Base-by-base conservation (phyloP, 92 coral and sea anemone species). In the Paragorgia papillata region DNA sequence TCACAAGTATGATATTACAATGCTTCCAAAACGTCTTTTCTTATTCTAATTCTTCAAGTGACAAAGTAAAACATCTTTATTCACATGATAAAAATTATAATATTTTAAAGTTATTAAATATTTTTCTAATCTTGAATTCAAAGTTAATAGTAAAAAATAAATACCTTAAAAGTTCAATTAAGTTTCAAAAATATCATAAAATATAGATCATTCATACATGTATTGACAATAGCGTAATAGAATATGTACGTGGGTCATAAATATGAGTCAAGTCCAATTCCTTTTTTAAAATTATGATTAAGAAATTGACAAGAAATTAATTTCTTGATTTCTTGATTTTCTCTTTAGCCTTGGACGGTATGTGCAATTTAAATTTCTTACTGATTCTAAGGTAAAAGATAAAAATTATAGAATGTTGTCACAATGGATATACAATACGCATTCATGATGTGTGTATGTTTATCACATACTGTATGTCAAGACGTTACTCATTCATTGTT, bases 301-400 rank as follows among this genome's bases (percentile, higher is more conserved):
- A 64, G 14, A 25, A 64, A 41, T 34, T 68, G 25, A 30, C 18
- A 41, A 39, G 30, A 28, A 66, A 68, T 28, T 68, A 37, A 68
- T 20, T 44, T 68, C 21, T 33, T 68, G 57, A 18, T 68, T 46
- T 68, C 75, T 49, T 50, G 24, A 49, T 44, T 68, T 46, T 68
- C 62, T 56, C 62, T 56, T 49, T 68, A 68, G 75, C 59, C 40
- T 22, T 68, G 75, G 75, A 68, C 75, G 75, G 75, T 68, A 68
- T 68, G 75, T 68, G 75, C 44, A 68, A 44, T 68, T 68, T 68
- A 68, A 43, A 20, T 68, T 68, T 68, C 74, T 68, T 68, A 68
- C 34, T 68, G 75, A 68, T 68, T 68, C 58, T 35, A 19, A 68
- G 33, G 75, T 26, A 20, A 68, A 68, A 68, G 46, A 24, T 19